Conservation (phyloP, 2,888 invertebrate genomes). For the Diplolepis rosae region DNA sequence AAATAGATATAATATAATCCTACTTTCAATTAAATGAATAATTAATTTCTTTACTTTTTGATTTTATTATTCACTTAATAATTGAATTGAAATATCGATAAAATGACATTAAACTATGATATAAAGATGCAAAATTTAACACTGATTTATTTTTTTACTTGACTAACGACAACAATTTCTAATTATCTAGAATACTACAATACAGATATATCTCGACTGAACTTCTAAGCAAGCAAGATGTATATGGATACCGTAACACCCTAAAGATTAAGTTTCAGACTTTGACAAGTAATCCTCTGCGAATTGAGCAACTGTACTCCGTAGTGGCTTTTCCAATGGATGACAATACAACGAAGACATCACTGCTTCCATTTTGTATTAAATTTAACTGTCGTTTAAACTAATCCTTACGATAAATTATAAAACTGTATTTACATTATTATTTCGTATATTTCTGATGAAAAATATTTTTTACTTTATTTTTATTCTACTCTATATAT, state of each 20-base stretch:
- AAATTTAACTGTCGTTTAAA: background rate
- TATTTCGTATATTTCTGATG: no score
- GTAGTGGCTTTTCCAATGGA: background rate
- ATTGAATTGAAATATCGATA: no score
- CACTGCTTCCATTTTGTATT: background rate
- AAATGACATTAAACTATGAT: no score
- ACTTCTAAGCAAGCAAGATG: background rate
- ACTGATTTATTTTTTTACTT: background rate
- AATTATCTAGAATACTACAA: no score
- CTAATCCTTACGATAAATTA: background rate
- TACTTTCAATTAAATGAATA: no score
- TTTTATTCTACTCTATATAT: no score
- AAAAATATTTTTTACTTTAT: background rate
- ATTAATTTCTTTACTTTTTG: no score
- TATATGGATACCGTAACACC: background rate
- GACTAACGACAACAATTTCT: background rate
- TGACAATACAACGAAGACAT: background rate
- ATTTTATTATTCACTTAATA: no score
- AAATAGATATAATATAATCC: no score
- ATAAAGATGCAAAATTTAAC: background rate
- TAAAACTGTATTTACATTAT: no score
- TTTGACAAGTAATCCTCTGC: slow-evolving; percentile 25
- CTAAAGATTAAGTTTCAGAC: slow-evolving; percentile 20
- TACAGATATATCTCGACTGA: background rate
- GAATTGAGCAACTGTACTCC: slow-evolving; percentile 14